Base-by-base conservation (phyloP, 2,888 invertebrate genomes). In the Epirrita christyi region DNA sequence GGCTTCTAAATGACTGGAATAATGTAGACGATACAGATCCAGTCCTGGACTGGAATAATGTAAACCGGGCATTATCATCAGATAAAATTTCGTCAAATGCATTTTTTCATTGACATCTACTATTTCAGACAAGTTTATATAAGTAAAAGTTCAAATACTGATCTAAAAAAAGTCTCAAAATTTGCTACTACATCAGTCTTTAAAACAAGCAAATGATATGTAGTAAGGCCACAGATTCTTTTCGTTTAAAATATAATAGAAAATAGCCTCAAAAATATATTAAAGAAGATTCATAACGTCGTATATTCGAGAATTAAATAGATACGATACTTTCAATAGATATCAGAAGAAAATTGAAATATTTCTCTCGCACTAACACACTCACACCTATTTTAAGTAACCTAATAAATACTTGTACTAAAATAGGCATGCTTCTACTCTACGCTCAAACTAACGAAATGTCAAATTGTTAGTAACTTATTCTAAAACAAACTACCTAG, bases 391-490 rank as follows among this genome's bases (percentile, higher is more conserved):
- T 81, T 82, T 80, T 78, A 81, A 73, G 81, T 83, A 81, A 79
- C 75, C 76, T 84, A 82, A 78, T 70, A 81, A 85, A 84, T 88
- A 89, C 83, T 92, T 91, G 92, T 91, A 91, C 91, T 91, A 88
- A 89, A 85, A 87, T 89, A 91, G 86, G 87, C 88, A 89, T 88
- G 88, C 88, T 85, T 85, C 74, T 84, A 84, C 50, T 73, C 81
- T 86, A 87, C 70, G 66, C 72, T 82, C 78, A 81, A 83, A 85
- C 81, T 76, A 78, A 81, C 63, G 63, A 74, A 78, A 76, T 81
- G 80, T 83, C 80, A 82, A 72, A 74, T 75, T 81, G 86, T 89
- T 88, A 88, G 87, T 90, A 84, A 66, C 78, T 82, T 81, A 80
- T 78, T 80, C 78, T 84, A 87, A 70, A 78, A 75, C 46, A 67